Evolutionary conservation across 2,113 vertebrate genomes (phyloP).

Genomic region (Antennarius striatus): DNA sequence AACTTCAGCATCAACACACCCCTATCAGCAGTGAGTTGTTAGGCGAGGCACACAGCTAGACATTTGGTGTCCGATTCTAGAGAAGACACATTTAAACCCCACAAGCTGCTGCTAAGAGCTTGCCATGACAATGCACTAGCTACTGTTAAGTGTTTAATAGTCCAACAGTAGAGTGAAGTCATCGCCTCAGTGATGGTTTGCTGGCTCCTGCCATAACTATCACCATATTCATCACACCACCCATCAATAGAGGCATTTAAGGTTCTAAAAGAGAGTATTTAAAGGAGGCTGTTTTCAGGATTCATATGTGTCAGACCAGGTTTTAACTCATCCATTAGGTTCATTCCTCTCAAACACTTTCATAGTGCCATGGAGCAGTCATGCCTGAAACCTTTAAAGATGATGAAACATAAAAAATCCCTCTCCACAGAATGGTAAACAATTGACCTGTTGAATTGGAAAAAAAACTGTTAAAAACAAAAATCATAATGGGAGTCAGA

Average conservation of each 20-base stretch:
- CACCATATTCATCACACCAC: constrained; percentile 12
- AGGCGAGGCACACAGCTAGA: constrained; percentile 27
- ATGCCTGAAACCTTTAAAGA: constrained; percentile 46
- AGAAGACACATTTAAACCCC: constrained; percentile 50
- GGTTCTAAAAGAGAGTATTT: background rate
- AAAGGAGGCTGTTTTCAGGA: constrained; percentile 25
- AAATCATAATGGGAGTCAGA: constrained; percentile 32
- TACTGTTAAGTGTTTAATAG: constrained; percentile 58
- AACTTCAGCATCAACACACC: constrained; percentile 7
- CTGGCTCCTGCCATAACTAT: constrained; percentile 1
- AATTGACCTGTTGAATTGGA: constrained; percentile 46
- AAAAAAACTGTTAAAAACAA: constrained; percentile 46
- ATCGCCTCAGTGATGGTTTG: constrained; percentile 25
- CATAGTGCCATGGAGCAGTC: constrained; percentile 32
- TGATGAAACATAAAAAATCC: constrained; percentile 21
- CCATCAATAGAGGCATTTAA: constrained; percentile 1
- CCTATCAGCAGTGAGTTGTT: constrained; percentile 12
- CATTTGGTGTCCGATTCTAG: constrained; percentile 51
- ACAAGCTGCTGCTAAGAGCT: constrained; percentile 58
- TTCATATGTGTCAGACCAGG: constrained; percentile 26
- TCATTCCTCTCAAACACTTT: constrained; percentile 31
- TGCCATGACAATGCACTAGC: constrained; percentile 46
- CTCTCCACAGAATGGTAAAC: constrained; percentile 33
- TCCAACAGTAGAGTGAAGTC: constrained; percentile 51
- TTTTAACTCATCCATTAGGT: constrained; percentile 20